Evolutionary conservation across 2,888 invertebrate genomes (phyloP), one percentile per base, ranked within the genome.

Genomic region (Gastracanthus pulcherrimus): DNA sequence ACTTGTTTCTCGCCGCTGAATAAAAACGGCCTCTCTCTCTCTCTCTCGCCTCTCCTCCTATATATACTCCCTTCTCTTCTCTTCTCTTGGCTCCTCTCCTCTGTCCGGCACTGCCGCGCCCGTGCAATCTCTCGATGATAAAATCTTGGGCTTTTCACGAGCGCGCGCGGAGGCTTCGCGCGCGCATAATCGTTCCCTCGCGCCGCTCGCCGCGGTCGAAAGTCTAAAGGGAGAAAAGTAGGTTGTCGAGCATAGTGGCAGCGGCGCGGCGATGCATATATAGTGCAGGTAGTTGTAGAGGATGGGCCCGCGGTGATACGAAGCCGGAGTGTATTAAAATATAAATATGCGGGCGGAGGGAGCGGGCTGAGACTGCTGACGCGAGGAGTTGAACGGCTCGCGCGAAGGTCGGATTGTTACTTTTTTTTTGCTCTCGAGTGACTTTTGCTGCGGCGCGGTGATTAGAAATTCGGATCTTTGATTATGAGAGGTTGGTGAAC

Each of bases 61-160:
- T n/a, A n/a, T n/a, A n/a, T n/a, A n/a, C n/a, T n/a, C n/a, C n/a
- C n/a, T n/a, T n/a, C n/a, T n/a, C n/a, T n/a, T n/a, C n/a, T n/a
- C n/a, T n/a, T n/a, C n/a, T n/a, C n/a, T n/a, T n/a, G n/a, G n/a
- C n/a, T n/a, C n/a, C 13, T 51, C 36, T 36, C 31, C 9, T 41
- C 60, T 19, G 51, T 41, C 51, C 71, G 3, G 38, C 77, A 62
- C 31, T 62, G 60, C 71, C 60, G 29, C 60, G 45, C n/a, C n/a
- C n/a, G n/a, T n/a, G 81, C 81, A 82, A 82, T 82, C 75, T 82
- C 58, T 11, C 75, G 70, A 62, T 58, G 81, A 82, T 82, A 82
- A 82, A 38, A 82, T 82, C 81, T 82, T 19, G 62, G 45, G 81
- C 64, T 75, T 82, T 82, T 82, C 78, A 77, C 19, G n/a, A 64